A percentile compares a stretch with the other conserved stretches of the same genome.
Evolutionary conservation across 2,888 invertebrate species (phyloP).

Genomic region (Alcis repandata): DNA sequence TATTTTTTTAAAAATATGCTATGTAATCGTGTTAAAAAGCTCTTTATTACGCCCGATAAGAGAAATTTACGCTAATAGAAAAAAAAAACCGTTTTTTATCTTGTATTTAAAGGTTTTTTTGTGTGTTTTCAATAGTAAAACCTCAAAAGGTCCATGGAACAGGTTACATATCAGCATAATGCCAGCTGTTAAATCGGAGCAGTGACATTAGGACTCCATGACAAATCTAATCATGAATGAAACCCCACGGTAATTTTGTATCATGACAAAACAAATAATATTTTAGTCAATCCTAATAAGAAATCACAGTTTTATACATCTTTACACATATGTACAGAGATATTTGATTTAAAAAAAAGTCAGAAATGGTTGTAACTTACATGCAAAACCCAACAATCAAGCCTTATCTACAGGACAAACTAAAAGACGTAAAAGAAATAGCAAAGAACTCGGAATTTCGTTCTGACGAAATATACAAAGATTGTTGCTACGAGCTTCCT

Average conservation of each 20-base stretch:
- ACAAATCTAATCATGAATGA: conserved; percentile 1
- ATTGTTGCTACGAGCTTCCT: conserved; percentile 62
- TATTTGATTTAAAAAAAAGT: background rate
- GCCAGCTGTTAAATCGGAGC: background rate
- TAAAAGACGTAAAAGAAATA: conserved; percentile 50
- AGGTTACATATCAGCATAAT: background rate
- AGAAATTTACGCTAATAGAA: no score
- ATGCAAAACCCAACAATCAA: conserved; percentile 20
- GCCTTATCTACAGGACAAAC: conserved; percentile 37
- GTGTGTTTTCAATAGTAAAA: no score
- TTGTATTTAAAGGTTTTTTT: no score
- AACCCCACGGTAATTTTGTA: background rate
- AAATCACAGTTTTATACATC: conserved; percentile 3
- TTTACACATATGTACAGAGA: background rate
- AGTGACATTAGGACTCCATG: background rate
- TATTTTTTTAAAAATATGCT: no score
- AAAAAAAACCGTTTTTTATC: no score
- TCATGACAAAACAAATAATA: background rate
- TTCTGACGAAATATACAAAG: conserved; percentile 65
- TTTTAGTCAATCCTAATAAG: conserved; percentile 5
- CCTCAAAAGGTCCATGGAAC: background rate
- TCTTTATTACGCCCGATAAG: no score
- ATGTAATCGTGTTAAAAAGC: no score
- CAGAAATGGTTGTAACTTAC: conserved; percentile 41
- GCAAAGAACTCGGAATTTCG: conserved; percentile 56